Conservation (phyloP, 2,888 invertebrate species). For the Tenthredo scrophulariae region DNA sequence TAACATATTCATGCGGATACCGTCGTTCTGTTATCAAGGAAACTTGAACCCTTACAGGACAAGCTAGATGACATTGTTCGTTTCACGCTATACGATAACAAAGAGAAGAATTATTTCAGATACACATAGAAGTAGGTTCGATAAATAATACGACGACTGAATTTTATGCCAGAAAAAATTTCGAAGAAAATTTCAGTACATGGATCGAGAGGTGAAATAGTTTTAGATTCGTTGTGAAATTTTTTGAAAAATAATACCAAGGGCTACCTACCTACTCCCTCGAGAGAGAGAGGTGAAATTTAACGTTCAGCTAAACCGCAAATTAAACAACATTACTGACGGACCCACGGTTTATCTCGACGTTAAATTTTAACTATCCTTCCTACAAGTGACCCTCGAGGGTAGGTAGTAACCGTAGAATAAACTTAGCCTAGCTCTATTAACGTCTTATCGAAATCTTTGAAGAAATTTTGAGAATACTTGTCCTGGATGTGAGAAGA, state of each 20-base stretch:
- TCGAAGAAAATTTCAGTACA: background rate
- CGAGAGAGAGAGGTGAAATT: constrained; percentile 9
- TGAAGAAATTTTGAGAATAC: background rate
- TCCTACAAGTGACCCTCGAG: constrained; percentile 28
- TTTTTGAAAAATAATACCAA: background rate
- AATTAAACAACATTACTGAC: constrained; percentile 15
- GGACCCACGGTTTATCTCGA: constrained; percentile 22
- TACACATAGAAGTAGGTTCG: background rate
- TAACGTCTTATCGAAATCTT: background rate
- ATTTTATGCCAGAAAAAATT: background rate
- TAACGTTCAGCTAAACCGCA: constrained; percentile 5
- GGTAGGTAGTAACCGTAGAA: background rate
- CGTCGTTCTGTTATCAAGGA: constrained; percentile 23
- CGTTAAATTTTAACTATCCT: constrained; percentile 33
- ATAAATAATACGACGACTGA: background rate
- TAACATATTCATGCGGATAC: constrained; percentile 34
- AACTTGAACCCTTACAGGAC: background rate
- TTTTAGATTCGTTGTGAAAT: background rate
- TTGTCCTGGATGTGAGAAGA: background rate
- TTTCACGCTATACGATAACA: constrained; percentile 13
- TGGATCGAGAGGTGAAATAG: background rate
- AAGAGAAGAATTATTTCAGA: background rate
- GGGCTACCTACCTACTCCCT: background rate
- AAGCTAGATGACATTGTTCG: background rate
- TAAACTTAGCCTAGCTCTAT: background rate